Evolutionary conservation across 2,888 invertebrate genomes (phyloP).

Genomic region (Cryptocheilus praepositus): DNA sequence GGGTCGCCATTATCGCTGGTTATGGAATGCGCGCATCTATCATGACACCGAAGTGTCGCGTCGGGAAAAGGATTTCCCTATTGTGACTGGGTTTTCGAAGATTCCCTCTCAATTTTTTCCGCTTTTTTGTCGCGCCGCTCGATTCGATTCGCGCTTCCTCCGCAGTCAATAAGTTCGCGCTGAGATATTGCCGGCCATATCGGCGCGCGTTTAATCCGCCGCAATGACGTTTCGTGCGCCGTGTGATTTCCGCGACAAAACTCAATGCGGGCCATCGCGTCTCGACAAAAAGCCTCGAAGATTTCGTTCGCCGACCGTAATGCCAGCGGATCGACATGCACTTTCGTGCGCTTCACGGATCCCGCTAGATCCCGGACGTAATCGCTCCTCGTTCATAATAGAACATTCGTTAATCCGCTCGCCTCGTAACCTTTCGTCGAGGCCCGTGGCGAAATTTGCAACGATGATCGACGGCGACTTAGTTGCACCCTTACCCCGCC

Average conservation of each 20-base stretch:
- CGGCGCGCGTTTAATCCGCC: not conserved
- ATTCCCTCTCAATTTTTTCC: constrained; percentile 2
- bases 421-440: not conserved
- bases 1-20: constrained; percentile 58
- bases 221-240: too few species aligned
- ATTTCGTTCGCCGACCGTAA: too few species aligned
- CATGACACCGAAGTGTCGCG: constrained; percentile 40
- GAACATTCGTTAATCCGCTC: constrained; percentile 10
- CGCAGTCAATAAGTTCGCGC: not conserved
- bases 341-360: too few species aligned
- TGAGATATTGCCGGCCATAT: constrained; percentile 6
- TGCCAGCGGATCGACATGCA: too few species aligned
- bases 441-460: constrained; percentile 13
- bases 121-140: not conserved
- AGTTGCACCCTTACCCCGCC: not conserved
- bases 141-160: not conserved
- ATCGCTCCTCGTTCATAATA: not conserved
- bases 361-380: too few species aligned
- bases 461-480: too few species aligned
- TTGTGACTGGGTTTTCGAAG: constrained; percentile 18
- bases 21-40: constrained; percentile 53
- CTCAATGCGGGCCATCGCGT: too few species aligned
- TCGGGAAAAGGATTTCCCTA: constrained; percentile 41
- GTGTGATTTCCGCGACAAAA: too few species aligned
- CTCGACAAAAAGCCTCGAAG: too few species aligned